Conservation (phyloP, 1,140 invertebrate genomes). For the Macrosteles quadrilineatus region DNA sequence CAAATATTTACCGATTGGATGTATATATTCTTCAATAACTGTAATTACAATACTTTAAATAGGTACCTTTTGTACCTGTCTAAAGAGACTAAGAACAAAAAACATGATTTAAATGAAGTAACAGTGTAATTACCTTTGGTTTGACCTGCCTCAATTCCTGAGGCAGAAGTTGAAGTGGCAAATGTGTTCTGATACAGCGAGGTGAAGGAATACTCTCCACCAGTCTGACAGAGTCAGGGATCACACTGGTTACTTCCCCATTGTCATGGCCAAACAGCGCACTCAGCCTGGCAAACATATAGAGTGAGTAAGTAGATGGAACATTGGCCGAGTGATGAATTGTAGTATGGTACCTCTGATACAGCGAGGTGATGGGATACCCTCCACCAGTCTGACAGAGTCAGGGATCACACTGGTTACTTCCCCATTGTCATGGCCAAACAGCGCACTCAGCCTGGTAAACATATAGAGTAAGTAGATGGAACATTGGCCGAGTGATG, state of each 20-base stretch:
- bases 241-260: conserved; percentile 49
- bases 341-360: too few species aligned
- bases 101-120: too few species aligned
- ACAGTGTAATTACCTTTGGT: conserved; percentile 74
- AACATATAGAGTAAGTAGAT: too few species aligned
- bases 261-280: conserved; percentile 53
- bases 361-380: conserved; percentile 67
- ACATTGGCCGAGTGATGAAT: too few species aligned
- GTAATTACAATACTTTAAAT: too few species aligned
- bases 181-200: conserved; percentile 78
- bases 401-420: conserved; percentile 53
- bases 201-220: conserved; percentile 67
- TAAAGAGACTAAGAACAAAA: too few species aligned
- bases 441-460: conserved; percentile 53
- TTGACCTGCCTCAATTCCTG: conserved; percentile 64
- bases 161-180: conserved; percentile 73
- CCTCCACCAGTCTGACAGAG: conserved; percentile 68
- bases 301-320: too few species aligned
- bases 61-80: too few species aligned
- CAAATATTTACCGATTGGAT: too few species aligned
- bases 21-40: too few species aligned
- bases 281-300: conserved; percentile 54
- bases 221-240: conserved; percentile 65
- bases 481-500: too few species aligned
- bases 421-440: conserved; percentile 52